Base-by-base conservation (phyloP, 1,140 invertebrate genomes). In the Euwallacea similis region DNA sequence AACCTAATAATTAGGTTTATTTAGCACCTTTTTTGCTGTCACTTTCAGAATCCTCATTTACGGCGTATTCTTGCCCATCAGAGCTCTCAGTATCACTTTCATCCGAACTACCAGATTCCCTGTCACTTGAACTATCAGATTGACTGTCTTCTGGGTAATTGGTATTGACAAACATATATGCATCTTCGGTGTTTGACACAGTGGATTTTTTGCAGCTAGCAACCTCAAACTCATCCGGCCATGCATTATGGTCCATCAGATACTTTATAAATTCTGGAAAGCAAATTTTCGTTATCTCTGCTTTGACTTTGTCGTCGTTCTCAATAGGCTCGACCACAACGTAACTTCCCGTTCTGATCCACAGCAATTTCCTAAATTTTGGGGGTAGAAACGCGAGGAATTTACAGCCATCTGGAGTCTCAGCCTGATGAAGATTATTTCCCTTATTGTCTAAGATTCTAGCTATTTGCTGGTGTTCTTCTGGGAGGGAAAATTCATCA, bases 231-330 rank as follows among this genome's bases (percentile, higher is more conserved):
- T 86, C 83, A 43, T 84, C 79, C 0, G 90, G 90, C 94, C 94
- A 96, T 55, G 89, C 82, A 66, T 88, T 89, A 71, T 92, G 86
- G 55, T 89, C 84, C 78, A 90, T 89, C 70, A 91, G 92, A 81
- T 89, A 90, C 80, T 90, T 92, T 41, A 96, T 91, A 72, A 95
- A 91, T 54, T 94, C 90, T 75, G 88, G 89, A 41, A 90, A 90
- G 68, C 97, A 83, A 74, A 96, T 91, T 75, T 87, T 87, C 2
- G 90, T 86, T 71, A 98, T 97, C 85, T 97, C 94, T 0, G 88
- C 94, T 77, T 93, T 94, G 0, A 97, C 94, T 86, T 95, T 96
- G 71, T 93, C 89, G 46, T 95, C 95, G 83, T 97, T 95, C 63
- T 86, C 82, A 58, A 98, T 97, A n/a, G 93, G 91, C 78, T 96